A percentile compares a stretch with the other conserved stretches of the same genome.
phyloP scores from a whole-genome alignment of 2,797 vertebrate genomes.

The Miichthys miiuy region DNA sequence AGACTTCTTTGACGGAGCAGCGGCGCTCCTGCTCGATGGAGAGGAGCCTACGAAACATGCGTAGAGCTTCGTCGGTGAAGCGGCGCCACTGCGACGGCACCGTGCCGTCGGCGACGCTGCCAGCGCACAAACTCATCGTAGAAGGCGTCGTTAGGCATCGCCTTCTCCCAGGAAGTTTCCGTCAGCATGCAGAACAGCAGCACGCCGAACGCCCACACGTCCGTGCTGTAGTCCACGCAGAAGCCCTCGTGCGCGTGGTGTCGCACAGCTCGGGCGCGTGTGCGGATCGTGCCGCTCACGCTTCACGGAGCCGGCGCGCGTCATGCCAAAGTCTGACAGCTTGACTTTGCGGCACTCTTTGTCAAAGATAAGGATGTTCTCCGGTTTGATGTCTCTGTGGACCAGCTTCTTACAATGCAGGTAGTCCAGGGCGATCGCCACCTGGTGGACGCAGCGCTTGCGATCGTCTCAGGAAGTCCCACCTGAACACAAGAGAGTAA shows the following conservation, averaged over 20 bases:
- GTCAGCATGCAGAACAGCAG: constrained; percentile 89
- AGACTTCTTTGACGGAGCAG: constrained; percentile 86
- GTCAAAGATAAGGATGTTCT: constrained; percentile 89
- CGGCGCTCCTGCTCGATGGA: constrained; percentile 83
- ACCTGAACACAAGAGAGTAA: constrained; percentile 70
- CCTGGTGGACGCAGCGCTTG: constrained; percentile 89
- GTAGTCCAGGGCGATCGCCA: constrained; percentile 87
- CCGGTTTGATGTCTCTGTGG: constrained; percentile 88
- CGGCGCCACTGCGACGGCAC: constrained; percentile 88
- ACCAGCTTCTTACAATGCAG: constrained; percentile 87
- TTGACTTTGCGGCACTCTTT: constrained; percentile 87
- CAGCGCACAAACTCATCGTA: constrained; percentile 87
- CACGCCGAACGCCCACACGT: constrained; percentile 89
- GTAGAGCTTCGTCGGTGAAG: constrained; percentile 83
- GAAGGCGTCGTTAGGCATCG: constrained; percentile 83
- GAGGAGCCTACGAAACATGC: constrained; percentile 85
- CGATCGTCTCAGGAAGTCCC: constrained; percentile 83
- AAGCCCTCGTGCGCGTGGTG: constrained; percentile 82
- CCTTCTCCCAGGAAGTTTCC: constrained; percentile 89
- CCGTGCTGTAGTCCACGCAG: constrained; percentile 85
- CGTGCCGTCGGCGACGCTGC: constrained; percentile 78
- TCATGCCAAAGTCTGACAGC: constrained; percentile 89
- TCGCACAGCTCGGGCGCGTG: constrained; percentile 87
- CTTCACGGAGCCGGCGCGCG: constrained; percentile 84
- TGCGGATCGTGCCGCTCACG: constrained; percentile 88